Evolutionary conservation across 2,888 invertebrate genomes (phyloP).

Genomic region (Copidosoma aretas): DNA sequence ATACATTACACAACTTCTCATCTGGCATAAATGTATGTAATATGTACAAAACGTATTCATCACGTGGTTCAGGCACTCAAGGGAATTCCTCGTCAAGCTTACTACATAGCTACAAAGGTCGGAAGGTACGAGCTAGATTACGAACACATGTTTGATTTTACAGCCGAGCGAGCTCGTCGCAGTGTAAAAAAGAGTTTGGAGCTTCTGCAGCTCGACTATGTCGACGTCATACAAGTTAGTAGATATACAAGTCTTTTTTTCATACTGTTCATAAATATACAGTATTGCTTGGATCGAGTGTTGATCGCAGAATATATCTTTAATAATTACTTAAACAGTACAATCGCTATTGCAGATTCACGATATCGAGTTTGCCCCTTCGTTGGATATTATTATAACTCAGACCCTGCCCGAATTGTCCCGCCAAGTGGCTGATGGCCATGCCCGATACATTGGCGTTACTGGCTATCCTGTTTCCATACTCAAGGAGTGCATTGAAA

Average conservation of each 20-base stretch:
- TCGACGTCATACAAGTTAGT: conserved; percentile 86
- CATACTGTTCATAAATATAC: too few species aligned
- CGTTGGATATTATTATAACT: conserved; percentile 75
- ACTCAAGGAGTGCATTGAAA: conserved; percentile 77
- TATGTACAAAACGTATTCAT: neutral
- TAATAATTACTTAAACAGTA: neutral
- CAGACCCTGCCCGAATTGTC: conserved; percentile 87
- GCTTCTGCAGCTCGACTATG: conserved; percentile 77
- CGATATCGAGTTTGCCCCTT: conserved; percentile 86
- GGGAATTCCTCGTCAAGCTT: conserved; percentile 80
- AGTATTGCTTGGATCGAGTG: neutral
- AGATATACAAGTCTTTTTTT: too few species aligned
- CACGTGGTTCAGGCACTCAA: conserved; percentile 70
- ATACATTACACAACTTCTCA: neutral
- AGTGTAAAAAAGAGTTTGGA: conserved; percentile 80
- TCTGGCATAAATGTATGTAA: neutral
- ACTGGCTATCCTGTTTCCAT: conserved; percentile 84
- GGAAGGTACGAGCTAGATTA: conserved; percentile 79
- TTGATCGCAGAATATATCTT: neutral
- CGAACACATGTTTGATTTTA: conserved; percentile 85
- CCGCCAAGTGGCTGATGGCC: conserved; percentile 74
- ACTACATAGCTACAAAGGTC: conserved; percentile 91
- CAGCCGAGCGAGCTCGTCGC: conserved; percentile 74
- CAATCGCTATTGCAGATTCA: conserved; percentile 73
- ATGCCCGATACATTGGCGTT: conserved; percentile 81